A percentile compares a stretch with the other conserved stretches of the same genome.
phyloP scores from a whole-genome alignment of 2,888 invertebrate species.

The Oscheius myriophilus region DNA sequence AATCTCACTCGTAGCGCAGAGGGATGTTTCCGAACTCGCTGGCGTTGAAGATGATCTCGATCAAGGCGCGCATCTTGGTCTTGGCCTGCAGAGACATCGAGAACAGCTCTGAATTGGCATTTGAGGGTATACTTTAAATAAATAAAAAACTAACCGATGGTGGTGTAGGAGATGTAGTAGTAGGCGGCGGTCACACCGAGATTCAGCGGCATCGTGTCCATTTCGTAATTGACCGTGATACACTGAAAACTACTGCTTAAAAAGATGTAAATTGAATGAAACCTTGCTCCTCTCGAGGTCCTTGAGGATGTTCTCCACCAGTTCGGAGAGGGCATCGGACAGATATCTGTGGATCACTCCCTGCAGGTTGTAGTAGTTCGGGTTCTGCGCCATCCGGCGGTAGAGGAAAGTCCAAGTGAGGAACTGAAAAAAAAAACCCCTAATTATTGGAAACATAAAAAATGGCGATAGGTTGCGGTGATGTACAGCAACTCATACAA shows the following conservation, averaged over 20 bases:
- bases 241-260: conserved; percentile 78
- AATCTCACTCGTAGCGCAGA: conserved; percentile 82
- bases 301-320: conserved; percentile 92
- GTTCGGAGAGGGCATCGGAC: conserved; percentile 95
- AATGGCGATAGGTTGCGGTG: too few relatives aligned
- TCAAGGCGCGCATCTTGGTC: conserved; percentile 93
- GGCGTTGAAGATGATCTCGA: conserved; percentile 97
- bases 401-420: conserved; percentile 99
- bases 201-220: conserved; percentile 95
- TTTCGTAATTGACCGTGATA: conserved; percentile 95
- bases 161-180: conserved; percentile 99
- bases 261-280: not conserved
- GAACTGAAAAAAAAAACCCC: conserved; percentile 77
- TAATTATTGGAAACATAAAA: too few relatives aligned
- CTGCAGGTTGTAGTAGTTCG: conserved; percentile 97
- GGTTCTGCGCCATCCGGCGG: conserved; percentile 94
- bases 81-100: conserved; percentile 94
- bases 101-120: conserved; percentile 93
- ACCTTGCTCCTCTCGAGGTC: conserved; percentile 67
- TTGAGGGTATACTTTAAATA: too few relatives aligned
- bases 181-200: conserved; percentile 99
- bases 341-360: conserved; percentile 79
- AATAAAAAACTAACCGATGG: conserved; percentile 80
- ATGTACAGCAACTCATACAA: too few relatives aligned
- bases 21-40: conserved; percentile 94